A percentile compares a stretch with the other conserved stretches of the same genome.
Evolutionary conservation across 2,797 vertebrate genomes (phyloP).

Genomic region (Dipus sagitta): DNA sequence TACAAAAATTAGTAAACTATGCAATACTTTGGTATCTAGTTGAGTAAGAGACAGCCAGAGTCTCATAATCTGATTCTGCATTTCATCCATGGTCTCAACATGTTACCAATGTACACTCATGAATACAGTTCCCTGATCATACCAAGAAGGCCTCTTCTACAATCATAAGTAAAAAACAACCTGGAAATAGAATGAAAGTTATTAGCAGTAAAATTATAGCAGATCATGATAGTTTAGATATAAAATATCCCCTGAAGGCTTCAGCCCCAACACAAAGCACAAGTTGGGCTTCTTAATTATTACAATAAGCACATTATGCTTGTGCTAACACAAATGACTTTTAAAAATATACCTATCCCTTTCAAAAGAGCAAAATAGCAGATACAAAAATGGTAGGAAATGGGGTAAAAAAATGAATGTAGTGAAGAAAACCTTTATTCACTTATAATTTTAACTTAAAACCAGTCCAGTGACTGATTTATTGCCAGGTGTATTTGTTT

Average conservation of each 20-base stretch:
- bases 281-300: neutral
- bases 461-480: neutral
- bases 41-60: neutral
- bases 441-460: neutral
- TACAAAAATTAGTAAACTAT: neutral
- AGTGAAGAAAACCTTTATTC: neutral
- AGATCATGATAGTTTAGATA: too few species aligned
- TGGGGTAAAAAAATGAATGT: neutral
- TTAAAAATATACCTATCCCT: neutral
- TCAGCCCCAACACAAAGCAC: too few species aligned
- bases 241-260: too few species aligned
- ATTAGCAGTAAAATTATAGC: neutral
- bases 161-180: slow-evolving; percentile 4
- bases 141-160: neutral
- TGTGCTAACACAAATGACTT: neutral
- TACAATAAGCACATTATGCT: neutral
- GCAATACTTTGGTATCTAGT: neutral
- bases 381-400: neutral
- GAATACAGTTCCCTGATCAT: neutral
- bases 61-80: neutral
- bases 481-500: neutral
- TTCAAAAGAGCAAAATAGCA: slow-evolving; percentile 3
- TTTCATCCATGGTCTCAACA: neutral
- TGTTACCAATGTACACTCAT: neutral
- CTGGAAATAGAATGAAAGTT: neutral